Evolutionary conservation across 1,140 invertebrate genomes (phyloP).

Genomic region (Drosophila bocki): DNA sequence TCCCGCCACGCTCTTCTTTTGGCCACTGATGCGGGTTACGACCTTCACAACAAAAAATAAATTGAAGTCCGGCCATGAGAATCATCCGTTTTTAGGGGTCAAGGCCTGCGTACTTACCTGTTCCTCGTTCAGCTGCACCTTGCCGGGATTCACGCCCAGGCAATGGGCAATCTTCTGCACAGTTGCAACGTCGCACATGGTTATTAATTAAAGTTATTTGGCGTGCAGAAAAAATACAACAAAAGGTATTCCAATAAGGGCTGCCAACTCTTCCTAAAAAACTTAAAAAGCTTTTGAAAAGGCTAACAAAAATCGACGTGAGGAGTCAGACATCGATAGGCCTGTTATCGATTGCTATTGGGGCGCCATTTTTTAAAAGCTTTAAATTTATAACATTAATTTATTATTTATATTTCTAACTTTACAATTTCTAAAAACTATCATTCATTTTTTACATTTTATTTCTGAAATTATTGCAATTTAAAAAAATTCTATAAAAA

Average conservation of each 20-base stretch:
- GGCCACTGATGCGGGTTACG: conserved; percentile 66
- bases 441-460: too few species aligned
- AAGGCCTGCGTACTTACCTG: conserved; percentile 47
- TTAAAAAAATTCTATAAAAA: too few species aligned
- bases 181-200: conserved; percentile 80
- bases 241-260: not conserved
- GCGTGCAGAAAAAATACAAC: conserved; percentile 34
- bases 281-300: not conserved
- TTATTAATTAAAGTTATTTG: conserved; percentile 14
- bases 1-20: conserved; percentile 84
- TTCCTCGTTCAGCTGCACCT: conserved; percentile 71
- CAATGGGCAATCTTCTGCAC: conserved; percentile 80
- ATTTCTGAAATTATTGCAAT: too few species aligned
- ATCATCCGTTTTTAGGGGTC: not conserved
- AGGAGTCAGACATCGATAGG: not conserved
- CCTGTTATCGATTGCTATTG: not conserved
- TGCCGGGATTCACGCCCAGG: conserved; percentile 64
- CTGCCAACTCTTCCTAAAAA: not conserved
- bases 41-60: conserved; percentile 69
- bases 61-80: conserved; percentile 32
- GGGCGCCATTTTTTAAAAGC: not conserved
- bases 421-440: too few species aligned
- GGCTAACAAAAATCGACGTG: too few species aligned
- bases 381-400: too few species aligned
- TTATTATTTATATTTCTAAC: too few species aligned